phyloP scores from a whole-genome alignment of 2,797 vertebrate genomes.

The Halcyon badia region DNA sequence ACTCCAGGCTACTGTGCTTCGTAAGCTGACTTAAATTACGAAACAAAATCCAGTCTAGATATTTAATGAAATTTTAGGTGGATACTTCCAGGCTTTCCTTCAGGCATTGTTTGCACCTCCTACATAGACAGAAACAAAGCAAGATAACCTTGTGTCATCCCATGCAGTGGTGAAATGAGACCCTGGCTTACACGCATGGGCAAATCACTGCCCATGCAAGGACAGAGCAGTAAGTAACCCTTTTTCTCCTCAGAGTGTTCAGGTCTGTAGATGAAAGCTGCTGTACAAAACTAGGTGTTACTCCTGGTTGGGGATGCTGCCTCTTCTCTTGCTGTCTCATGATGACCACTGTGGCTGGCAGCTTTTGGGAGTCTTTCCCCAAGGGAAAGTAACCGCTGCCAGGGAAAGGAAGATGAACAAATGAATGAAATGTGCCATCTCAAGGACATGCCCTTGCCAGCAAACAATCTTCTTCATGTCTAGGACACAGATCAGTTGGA shows the following conservation, averaged over 20 bases:
- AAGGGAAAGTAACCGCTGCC: background rate
- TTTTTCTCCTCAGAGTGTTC: background rate
- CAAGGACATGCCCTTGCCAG: background rate
- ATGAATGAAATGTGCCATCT: background rate
- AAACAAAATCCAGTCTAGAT: background rate
- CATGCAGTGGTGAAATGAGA: background rate
- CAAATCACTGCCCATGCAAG: background rate
- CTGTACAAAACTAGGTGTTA: background rate
- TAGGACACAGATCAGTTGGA: background rate
- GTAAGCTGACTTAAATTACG: background rate
- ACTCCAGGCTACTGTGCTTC: background rate
- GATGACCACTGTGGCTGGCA: background rate
- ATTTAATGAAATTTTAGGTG: background rate
- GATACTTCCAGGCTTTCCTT: background rate
- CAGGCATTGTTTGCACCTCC: background rate
- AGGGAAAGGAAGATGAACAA: background rate
- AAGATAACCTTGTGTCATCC: background rate
- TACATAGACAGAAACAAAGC: background rate
- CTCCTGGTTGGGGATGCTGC: background rate
- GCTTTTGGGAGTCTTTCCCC: background rate
- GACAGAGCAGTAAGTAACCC: background rate
- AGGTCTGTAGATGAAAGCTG: background rate
- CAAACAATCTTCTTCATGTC: background rate
- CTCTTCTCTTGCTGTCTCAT: background rate
- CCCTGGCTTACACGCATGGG: background rate